Evolutionary conservation across 2,888 invertebrate genomes (phyloP), one percentile per base, ranked within the genome.

Genomic region (Thecocarcelia acutangulata): DNA sequence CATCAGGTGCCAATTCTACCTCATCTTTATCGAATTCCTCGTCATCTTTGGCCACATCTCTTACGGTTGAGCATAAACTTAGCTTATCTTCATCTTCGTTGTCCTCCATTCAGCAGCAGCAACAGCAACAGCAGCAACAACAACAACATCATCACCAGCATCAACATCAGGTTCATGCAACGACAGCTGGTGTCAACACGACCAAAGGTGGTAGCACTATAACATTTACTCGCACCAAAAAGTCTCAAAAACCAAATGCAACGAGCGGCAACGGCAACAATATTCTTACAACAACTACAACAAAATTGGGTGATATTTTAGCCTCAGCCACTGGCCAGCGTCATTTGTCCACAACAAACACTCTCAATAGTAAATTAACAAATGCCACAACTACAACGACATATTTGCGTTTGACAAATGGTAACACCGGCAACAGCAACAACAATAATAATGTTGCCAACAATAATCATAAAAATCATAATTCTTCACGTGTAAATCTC

Each of bases 181-280:
- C 84, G 70, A 83, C 85, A 76, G 80, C 78, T 77, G 83, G 81
- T 83, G 84, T 85, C 81, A 85, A 83, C 77, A 84, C 84, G 28
- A 81, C 84, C 78, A 58, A 84, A 80, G 63, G 78, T 80, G 83
- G 77, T 78, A 61, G 85, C 84, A 85, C 87, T 82, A 81, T 88
- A 56, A 88, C 87, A 82, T 85, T 88, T 58, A 86, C 87, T 81
- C 89, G 88, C 82, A 85, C 84, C 50, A 83, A 85, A 6, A 88
- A 88, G 80, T 83, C 82, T 59, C 84, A 84, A 72, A 85, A 78
- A 78, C 79, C 75, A 46, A 79, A 80, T 80, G 80, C 80, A 72
- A 52, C 77, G 75, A 80, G 69, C 44, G 63, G 59, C 59, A 50
- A 42, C 83, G 79, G 46, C 68, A 70, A 54, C 75, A 64, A 73